Percentiles rank a stretch among this genome's conserved stretches.
Conservation (phyloP, 2,888 invertebrate genomes). For the Camptogramma bilineatum region DNA sequence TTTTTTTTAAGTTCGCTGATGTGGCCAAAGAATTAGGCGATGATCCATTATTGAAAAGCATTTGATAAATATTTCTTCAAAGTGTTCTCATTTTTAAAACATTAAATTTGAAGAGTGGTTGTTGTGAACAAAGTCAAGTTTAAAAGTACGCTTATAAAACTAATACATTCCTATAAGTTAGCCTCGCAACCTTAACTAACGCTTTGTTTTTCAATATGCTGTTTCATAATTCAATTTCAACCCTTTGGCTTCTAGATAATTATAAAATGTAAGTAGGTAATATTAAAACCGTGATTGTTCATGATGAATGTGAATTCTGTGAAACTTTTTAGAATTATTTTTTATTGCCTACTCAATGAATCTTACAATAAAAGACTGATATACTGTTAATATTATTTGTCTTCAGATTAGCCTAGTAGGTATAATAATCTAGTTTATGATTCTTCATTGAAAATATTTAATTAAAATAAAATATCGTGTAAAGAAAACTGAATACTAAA, state of each 20-base stretch:
- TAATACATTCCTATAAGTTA: neutral
- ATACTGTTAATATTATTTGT: slow-evolving; percentile 5
- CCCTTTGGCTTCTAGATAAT: neutral
- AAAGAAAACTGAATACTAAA: neutral
- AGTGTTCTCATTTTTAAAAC: too few species aligned
- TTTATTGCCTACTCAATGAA: neutral
- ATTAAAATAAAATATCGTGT: neutral
- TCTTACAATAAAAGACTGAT: slow-evolving; percentile 41
- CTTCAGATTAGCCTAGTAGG: neutral
- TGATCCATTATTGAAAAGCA: neutral
- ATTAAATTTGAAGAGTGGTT: neutral
- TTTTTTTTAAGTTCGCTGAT: slow-evolving; percentile 1
- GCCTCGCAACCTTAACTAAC: neutral
- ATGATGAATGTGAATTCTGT: neutral
- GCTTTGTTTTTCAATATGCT: neutral
- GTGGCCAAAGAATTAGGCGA: neutral
- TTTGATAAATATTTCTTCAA: neutral
- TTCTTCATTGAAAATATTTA: neutral
- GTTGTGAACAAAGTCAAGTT: neutral
- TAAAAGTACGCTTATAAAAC: neutral
- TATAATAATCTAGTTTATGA: neutral
- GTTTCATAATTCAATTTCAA: neutral
- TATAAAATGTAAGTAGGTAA: neutral
- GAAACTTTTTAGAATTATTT: neutral
- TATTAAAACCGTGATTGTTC: neutral